These are phyloP conservation scores for Trachelus iudaicus DNA, from an alignment of 2,888 invertebrate genomes.

Conservation along the genomic window DNA sequence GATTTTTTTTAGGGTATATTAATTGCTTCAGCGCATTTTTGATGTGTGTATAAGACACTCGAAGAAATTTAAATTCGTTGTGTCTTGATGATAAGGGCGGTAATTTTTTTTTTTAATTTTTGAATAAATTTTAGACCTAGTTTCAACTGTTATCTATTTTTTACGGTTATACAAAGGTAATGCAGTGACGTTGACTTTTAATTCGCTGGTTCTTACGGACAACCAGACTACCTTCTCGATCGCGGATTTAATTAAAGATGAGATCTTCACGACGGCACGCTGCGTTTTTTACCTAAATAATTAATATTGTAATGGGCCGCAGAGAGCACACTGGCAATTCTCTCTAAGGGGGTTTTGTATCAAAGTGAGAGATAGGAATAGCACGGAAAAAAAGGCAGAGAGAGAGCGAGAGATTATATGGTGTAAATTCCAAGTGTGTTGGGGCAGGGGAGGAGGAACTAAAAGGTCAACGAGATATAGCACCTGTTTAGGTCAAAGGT, in stretches of 20 bases:
- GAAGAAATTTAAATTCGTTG: neutral
- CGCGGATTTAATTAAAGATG: constrained; percentile 59
- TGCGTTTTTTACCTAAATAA: constrained; percentile 55
- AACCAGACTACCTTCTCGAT: constrained; percentile 28
- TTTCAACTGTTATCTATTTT: neutral
- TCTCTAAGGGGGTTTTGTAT: constrained; percentile 7
- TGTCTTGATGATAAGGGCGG: neutral
- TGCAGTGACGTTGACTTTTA: neutral
- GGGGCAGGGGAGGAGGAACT: neutral
- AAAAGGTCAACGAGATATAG: constrained; percentile 37
- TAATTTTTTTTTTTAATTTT: neutral
- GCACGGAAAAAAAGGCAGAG: constrained; percentile 8
- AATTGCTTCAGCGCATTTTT: neutral
- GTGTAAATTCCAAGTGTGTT: neutral
- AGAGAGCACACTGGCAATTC: constrained; percentile 18
- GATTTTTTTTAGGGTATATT: neutral
- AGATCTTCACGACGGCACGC: constrained; percentile 50
- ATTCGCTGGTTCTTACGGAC: neutral
- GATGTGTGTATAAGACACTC: neutral
- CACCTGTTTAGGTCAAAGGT: constrained; percentile 36
- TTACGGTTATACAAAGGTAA: neutral
- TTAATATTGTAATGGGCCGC: constrained; percentile 54
- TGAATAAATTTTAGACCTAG: neutral
- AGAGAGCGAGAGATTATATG: constrained; percentile 11
- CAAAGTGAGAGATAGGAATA: constrained; percentile 20